Conservation (phyloP, 2,113 vertebrate species). For the Rhinoderma darwinii region DNA sequence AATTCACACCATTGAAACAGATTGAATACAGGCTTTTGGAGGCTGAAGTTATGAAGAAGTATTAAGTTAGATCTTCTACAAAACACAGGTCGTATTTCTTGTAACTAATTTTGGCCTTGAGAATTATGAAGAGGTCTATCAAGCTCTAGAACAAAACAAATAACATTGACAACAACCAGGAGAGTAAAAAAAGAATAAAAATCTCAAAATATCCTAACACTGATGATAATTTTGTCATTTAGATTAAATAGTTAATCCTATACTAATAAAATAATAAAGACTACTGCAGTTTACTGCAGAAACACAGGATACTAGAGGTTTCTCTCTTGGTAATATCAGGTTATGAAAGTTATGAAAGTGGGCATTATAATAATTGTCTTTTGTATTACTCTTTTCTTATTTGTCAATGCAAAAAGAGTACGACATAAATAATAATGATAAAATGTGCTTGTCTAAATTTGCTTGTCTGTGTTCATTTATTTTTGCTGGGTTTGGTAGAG, state of each 20-base stretch:
- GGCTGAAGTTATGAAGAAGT: constrained; percentile 50
- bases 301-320: no score
- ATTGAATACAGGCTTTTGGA: constrained; percentile 55
- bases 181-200: not conserved
- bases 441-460: no score
- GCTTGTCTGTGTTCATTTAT: no score
- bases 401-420: no score
- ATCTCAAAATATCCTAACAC: not conserved
- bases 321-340: no score
- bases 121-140: constrained; percentile 49
- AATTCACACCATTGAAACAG: constrained; percentile 45
- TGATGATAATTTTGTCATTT: not conserved
- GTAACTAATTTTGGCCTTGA: constrained; percentile 29
- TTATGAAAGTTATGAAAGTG: no score
- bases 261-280: not conserved
- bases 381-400: no score
- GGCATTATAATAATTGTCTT: no score
- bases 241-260: not conserved
- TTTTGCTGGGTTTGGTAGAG: no score
- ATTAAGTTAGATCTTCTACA: constrained; percentile 1
- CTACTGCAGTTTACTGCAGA: no score
- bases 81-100: constrained; percentile 23
- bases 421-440: no score
- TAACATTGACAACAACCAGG: not conserved
- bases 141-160: not conserved